phyloP scores from a whole-genome alignment of 2,888 invertebrate species.

The Eutolmus rufibarbis region DNA sequence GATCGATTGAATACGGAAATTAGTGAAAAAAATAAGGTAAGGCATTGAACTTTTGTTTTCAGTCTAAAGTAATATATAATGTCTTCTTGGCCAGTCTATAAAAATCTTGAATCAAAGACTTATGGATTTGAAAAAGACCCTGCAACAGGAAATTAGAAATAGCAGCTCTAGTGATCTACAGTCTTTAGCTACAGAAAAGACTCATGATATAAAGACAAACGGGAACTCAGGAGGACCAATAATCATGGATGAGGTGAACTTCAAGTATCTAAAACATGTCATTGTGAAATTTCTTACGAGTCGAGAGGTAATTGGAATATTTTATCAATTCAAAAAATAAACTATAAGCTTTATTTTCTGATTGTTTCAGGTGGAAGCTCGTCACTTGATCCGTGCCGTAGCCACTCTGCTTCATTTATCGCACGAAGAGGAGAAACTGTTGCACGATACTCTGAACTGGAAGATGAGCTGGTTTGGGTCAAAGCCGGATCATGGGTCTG shows the following conservation, averaged over 20 bases:
- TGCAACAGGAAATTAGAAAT: constrained; percentile 79
- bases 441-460: constrained; percentile 67
- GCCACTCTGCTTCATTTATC: constrained; percentile 83
- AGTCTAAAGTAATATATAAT: background rate
- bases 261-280: constrained; percentile 90
- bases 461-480: constrained; percentile 66
- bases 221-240: constrained; percentile 52
- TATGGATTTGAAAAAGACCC: constrained; percentile 88
- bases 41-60: background rate
- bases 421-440: constrained; percentile 84
- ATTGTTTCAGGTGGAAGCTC: constrained; percentile 71
- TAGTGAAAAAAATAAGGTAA: constrained; percentile 71
- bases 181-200: constrained; percentile 4
- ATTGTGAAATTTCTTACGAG: constrained; percentile 91
- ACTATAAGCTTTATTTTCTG: background rate
- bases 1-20: constrained; percentile 65
- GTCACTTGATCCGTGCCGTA: constrained; percentile 88
- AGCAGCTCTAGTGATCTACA: constrained; percentile 44
- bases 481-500: constrained; percentile 67
- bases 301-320: constrained; percentile 67
- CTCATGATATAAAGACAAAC: background rate
- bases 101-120: constrained; percentile 87
- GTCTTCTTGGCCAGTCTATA: constrained; percentile 71
- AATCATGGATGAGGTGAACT: constrained; percentile 74
- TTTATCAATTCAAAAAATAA: background rate